Evolutionary conservation across 2,888 invertebrate species (phyloP), one percentile per base, ranked within the genome.

Genomic region (Nemapogon koenigi): DNA sequence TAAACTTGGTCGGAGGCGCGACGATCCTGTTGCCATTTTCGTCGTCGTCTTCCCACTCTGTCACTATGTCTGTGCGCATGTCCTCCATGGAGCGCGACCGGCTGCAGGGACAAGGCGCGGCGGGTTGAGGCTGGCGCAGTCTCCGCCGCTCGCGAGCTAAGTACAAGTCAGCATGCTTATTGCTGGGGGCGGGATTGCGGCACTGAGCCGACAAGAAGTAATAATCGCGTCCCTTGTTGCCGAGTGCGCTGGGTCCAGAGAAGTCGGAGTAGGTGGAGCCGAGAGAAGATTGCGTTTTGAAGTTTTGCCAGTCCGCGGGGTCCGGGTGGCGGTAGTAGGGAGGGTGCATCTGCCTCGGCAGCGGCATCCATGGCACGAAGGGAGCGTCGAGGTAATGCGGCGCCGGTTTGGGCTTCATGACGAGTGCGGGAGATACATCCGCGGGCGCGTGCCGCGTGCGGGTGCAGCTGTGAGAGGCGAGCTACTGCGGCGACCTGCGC

Each of bases 21-120:
- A 75, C 71, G 14, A 85, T 67, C 8, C 81, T 69, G 49, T 85
- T 85, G 28, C 85, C 85, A 49, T 85, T 85, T 50, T 84, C 82
- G 42, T 85, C 84, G 43, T 81, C 82, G 45, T 81, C 83, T 45
- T 85, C 84, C 85, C 85, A 86, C 44, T 78, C 75, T n/a, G 76
- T 76, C 52, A 84, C 82, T 32, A 86, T 76, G 41, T 87, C 86
- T 15, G 84, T 82, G 32, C 87, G 79, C 10, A 89, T 86, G 53
- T 89, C 89, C 52, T 89, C 89, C 62, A 89, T 75, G 2, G 89
- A 89, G 39, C 86, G 82, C 11, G 89, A 87, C 32, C 87, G 79
- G 35, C 78, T 80, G 56, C 86, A 86, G 15, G 85, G 83, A 50
- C 87, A 86, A 22, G 70, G 54, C 11, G 53, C 46, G 6, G 57